Percentiles rank a stretch among this genome's conserved stretches.
Evolutionary conservation across 2,888 invertebrate genomes (phyloP).

Genomic region (Plebejus anna): DNA sequence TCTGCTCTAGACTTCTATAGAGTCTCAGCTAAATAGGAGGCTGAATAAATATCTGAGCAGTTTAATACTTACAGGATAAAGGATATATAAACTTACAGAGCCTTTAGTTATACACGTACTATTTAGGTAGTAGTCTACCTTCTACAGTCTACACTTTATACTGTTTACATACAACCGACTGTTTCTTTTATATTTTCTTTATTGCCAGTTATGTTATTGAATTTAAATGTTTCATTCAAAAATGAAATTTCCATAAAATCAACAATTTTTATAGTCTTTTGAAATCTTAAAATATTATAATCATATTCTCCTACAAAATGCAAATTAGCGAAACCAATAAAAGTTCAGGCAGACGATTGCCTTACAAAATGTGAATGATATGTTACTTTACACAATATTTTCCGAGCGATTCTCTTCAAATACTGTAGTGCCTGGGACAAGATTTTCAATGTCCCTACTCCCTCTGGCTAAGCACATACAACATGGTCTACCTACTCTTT

Average conservation of each 20-base stretch:
- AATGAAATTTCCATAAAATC: neutral
- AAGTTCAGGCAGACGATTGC: neutral
- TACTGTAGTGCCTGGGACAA: neutral
- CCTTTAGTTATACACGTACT: too few species aligned
- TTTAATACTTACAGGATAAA: neutral
- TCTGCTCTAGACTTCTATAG: neutral
- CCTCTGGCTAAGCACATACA: too few species aligned
- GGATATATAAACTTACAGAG: neutral
- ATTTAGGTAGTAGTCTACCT: too few species aligned
- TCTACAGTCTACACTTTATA: too few species aligned
- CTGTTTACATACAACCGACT: neutral
- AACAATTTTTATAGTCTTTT: neutral
- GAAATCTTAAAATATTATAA: neutral
- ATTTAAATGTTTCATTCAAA: neutral
- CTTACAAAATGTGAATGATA: neutral
- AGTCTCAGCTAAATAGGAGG: neutral
- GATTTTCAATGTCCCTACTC: neutral
- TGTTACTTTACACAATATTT: too few species aligned
- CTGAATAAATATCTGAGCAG: neutral
- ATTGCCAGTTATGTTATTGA: neutral
- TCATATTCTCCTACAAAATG: neutral
- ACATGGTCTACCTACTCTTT: too few species aligned
- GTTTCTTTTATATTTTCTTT: neutral
- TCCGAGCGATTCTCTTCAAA: too few species aligned
- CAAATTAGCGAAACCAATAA: neutral